phyloP scores from a whole-genome alignment of 2,888 invertebrate genomes.

The Strigamia transsilvanica region DNA sequence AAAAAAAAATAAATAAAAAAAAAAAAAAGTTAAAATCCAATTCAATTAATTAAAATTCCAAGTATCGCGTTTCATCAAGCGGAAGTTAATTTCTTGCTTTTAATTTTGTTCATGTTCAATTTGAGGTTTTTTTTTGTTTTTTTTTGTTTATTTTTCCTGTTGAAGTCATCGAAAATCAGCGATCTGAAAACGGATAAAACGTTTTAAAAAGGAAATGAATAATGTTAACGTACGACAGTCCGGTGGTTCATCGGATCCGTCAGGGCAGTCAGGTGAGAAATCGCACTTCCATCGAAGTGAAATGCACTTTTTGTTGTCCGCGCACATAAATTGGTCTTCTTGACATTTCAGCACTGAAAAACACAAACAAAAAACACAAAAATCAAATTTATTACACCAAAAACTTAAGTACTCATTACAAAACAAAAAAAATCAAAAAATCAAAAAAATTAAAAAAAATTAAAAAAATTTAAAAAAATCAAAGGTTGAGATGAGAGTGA shows the following conservation, averaged over 20 bases:
- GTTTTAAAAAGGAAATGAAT: neutral
- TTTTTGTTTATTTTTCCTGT: too few species aligned
- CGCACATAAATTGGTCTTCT: slow-evolving; percentile 72
- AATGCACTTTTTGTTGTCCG: slow-evolving; percentile 70
- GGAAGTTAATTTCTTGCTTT: neutral
- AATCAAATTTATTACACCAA: slow-evolving; percentile 17
- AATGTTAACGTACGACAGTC: slow-evolving; percentile 67
- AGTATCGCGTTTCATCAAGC: neutral
- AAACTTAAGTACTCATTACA: neutral
- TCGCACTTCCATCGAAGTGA: slow-evolving; percentile 74
- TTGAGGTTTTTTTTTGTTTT: neutral
- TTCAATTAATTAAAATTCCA: neutral
- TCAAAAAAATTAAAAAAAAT: too few species aligned
- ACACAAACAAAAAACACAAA: neutral
- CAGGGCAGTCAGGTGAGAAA: slow-evolving; percentile 72
- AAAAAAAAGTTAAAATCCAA: neutral
- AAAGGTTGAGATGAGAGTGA: neutral
- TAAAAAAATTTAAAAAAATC: neutral
- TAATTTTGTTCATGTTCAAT: neutral
- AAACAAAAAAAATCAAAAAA: neutral
- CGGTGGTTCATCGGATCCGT: slow-evolving; percentile 71
- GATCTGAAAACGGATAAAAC: neutral
- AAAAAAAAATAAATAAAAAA: neutral
- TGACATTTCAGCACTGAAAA: slow-evolving; percentile 52
- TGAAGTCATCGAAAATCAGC: neutral